A percentile compares a stretch with the other conserved stretches of the same genome.
phyloP scores from a whole-genome alignment of 2,888 invertebrate species.

The Gisinianus flammeolus region DNA sequence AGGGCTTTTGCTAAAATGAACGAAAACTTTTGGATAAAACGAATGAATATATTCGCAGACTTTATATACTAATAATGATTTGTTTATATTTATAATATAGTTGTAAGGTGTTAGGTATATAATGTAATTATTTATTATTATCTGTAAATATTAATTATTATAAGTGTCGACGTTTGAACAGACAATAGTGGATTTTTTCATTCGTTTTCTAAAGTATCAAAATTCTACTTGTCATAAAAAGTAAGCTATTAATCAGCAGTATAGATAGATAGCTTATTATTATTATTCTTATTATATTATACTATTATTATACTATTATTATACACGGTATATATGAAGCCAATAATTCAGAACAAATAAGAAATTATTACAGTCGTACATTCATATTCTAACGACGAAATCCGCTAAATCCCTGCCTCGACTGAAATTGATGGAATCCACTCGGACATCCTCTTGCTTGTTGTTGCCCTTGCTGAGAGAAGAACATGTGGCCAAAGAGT shows the following conservation, averaged over 20 bases:
- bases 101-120: too few relatives aligned
- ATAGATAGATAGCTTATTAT: neutral
- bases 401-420: constrained; percentile 42
- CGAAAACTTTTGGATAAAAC: too few relatives aligned
- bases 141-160: too few relatives aligned
- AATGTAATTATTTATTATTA: too few relatives aligned
- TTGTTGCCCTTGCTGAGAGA: constrained; percentile 28
- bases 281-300: too few relatives aligned
- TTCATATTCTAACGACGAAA: constrained; percentile 31
- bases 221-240: constrained; percentile 18
- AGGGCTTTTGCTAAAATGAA: too few relatives aligned
- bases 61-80: too few relatives aligned
- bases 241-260: too few relatives aligned
- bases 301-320: neutral
- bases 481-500: constrained; percentile 36
- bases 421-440: constrained; percentile 41
- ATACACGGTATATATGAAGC: neutral
- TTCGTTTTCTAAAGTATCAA: neutral
- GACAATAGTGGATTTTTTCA: neutral
- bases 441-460: constrained; percentile 17
- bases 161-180: neutral
- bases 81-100: too few relatives aligned
- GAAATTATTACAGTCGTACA: neutral
- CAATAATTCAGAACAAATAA: constrained; percentile 7
- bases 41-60: too few relatives aligned